Evolutionary conservation across 2,888 invertebrate species (phyloP).

Genomic region (Hoplodrina blanda): DNA sequence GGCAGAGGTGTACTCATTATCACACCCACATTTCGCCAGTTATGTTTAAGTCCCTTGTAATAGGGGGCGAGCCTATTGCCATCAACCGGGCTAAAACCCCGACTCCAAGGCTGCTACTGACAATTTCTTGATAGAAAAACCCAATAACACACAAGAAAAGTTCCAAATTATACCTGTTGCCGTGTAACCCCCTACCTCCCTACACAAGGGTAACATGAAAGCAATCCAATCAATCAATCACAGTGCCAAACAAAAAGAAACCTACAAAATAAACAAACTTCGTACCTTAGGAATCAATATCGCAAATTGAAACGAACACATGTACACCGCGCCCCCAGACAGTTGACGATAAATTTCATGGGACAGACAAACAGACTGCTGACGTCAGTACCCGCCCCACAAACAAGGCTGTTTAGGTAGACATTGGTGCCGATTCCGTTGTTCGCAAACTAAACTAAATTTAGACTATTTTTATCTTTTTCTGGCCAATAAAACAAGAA

Average conservation of each 20-base stretch:
- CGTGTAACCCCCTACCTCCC: not conserved
- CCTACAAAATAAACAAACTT: conserved; percentile 1
- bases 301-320: conserved; percentile 33
- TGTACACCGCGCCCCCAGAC: conserved; percentile 49
- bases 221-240: conserved; percentile 12
- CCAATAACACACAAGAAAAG: no score
- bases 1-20: no score
- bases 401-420: conserved; percentile 29
- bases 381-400: conserved; percentile 49
- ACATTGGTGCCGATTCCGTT: no score
- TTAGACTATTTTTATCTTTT: no score
- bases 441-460: no score
- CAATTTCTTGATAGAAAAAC: no score
- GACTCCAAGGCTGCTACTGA: no score
- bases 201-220: not conserved
- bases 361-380: conserved; percentile 47
- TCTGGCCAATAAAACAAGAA: no score
- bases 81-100: no score
- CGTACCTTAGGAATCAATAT: conserved; percentile 30
- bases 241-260: not conserved
- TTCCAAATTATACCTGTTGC: not conserved
- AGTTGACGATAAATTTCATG: conserved; percentile 44
- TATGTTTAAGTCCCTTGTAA: no score
- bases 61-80: no score
- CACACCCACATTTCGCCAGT: no score